Evolutionary conservation across 2,888 invertebrate genomes (phyloP), one percentile per base, ranked within the genome.

Genomic region (Microctonus aethiopoides): DNA sequence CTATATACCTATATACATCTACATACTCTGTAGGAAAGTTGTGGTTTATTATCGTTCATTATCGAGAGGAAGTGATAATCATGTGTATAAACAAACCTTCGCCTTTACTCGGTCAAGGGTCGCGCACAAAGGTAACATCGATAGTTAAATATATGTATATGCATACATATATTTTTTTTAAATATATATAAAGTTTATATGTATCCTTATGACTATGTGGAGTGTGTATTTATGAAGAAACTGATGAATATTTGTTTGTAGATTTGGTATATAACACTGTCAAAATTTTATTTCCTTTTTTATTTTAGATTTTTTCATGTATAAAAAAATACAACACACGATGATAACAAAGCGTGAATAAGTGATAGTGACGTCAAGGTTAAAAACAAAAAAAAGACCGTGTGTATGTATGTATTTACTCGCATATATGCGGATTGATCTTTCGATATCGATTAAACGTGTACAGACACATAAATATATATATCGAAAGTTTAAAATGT

Each of bases 291-390:
- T n/a, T n/a, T n/a, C n/a, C n/a, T n/a, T n/a, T n/a, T n/a, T n/a
- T n/a, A n/a, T n/a, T n/a, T n/a, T n/a, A n/a, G n/a, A n/a, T 66
- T 72, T 70, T 66, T 72, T 68, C 51, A 70, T 72, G 72, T 74
- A 67, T 52, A 52, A 59, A 32, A 34, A 20, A 11, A 9, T 10
- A 34, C n/a, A 32, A 59, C 3, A 36, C 34, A 20, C 16, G 20
- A 11, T 59, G 11, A 59, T 7, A 34, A 34, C 34, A 20, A 22
- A 59, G 10, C 34, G 34, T 32, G n/a, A 32, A 20, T 59, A 57
- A 57, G 32, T 46, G 46, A 46, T 16, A 46, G 7, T 46, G 16
- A 46, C 16, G 16, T 16, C 46, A 46, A 46, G 46, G 46, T 46
- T 46, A 7, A 16, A 16, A 46, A 46, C 16, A 46, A n/a, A n/a